Base-by-base conservation (phyloP, 2,113 vertebrate species). In the Apaloderma vittatum region DNA sequence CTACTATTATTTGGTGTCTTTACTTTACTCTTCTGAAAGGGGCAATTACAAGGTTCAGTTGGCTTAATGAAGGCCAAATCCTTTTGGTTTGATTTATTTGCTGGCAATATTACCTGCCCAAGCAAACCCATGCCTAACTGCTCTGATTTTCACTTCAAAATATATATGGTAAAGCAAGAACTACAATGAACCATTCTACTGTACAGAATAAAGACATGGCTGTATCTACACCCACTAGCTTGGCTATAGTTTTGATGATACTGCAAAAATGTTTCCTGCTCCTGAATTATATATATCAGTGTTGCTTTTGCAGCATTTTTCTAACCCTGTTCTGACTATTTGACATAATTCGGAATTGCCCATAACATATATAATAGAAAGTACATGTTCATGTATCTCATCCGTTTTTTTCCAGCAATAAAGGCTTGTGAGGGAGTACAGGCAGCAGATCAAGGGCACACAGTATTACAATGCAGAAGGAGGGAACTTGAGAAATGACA, bases 1-100 rank as follows among this genome's bases (percentile, higher is more conserved):
- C 79, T 52, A 51, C 43, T 2, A 5, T 71, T 84, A 22, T 32
- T 67, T 79, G 49, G 17, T 90, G 52, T 81, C 86, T 89, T 80
- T 80, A 72, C 80, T 90, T 74, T 83, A 78, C 66, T 89, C 45
- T 84, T 65, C 61, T 81, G 72, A 92, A 95, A 61, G 75, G 32
- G 10, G 20, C 16, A 75, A 15, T 93, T 86, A 91, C 57, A 95
- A 91, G 88, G 86, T 95, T 97, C 86, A 72, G 19, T 78, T 71
- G 30, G 19, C 48, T 93, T 93, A 84, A 91, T 40, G 73, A 86
- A 63, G 61, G 52, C n/a, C 48, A 84, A 57, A 77, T 92, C 49
- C 13, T 78, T 71, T 71, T 16, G 26, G 17, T 72, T 88, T 91
- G 67, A 74, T 90, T 86, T 88, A 49, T 90, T 92, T 86, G 45